phyloP scores from a whole-genome alignment of 2,888 invertebrate species.

The Crocallis elinguaria region DNA sequence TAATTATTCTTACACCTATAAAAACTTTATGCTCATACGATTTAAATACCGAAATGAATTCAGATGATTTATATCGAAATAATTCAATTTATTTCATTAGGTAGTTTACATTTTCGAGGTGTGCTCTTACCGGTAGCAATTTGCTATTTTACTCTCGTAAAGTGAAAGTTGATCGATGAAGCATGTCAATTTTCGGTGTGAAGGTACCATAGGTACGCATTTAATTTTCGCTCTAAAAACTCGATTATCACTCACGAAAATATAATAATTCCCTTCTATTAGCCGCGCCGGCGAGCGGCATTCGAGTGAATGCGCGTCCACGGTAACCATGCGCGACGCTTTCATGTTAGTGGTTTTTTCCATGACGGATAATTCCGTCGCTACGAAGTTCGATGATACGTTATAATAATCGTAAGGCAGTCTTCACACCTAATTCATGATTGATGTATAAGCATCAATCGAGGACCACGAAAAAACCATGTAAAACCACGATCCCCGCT shows the following conservation, averaged over 20 bases:
- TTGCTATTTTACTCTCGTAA: slow-evolving; percentile 41
- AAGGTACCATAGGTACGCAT: slow-evolving; percentile 29
- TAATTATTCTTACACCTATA: slow-evolving; percentile 16
- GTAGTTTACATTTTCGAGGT: slow-evolving; percentile 51
- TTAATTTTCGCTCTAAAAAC: slow-evolving; percentile 29
- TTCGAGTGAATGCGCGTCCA: slow-evolving; percentile 13
- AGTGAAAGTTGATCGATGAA: slow-evolving; percentile 69
- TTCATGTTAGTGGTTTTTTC: slow-evolving; percentile 38
- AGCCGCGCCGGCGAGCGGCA: slow-evolving; percentile 5
- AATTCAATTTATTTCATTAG: slow-evolving; percentile 47
- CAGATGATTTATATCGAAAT: slow-evolving; percentile 35
- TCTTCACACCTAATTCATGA: too few relatives aligned
- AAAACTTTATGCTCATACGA: slow-evolving; percentile 14
- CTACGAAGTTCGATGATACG: slow-evolving; percentile 13
- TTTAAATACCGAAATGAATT: slow-evolving; percentile 25
- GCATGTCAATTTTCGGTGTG: slow-evolving; percentile 38
- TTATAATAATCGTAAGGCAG: slow-evolving; percentile 30
- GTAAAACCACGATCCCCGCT: too few relatives aligned
- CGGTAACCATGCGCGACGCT: slow-evolving; percentile 20
- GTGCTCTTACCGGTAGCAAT: slow-evolving; percentile 54
- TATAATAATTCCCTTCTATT: slow-evolving; percentile 11
- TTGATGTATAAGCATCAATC: too few relatives aligned
- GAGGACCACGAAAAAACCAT: too few relatives aligned
- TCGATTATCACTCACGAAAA: slow-evolving; percentile 13
- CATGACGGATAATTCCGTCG: slow-evolving; percentile 33